phyloP scores from a whole-genome alignment of 1,140 invertebrate genomes.

The Penaeus vannamei region DNA sequence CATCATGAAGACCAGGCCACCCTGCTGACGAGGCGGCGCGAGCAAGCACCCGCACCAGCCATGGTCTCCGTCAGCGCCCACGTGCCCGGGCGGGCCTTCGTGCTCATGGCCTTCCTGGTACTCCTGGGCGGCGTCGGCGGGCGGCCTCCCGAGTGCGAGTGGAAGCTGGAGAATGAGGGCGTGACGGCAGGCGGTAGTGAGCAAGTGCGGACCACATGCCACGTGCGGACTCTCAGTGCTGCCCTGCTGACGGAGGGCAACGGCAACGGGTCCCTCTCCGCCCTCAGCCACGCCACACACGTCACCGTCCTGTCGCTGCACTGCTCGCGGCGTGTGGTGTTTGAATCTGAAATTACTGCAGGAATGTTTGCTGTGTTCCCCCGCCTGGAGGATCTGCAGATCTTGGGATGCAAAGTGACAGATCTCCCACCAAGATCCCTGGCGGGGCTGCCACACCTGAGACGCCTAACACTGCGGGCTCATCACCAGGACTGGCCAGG shows the following conservation, averaged over 20 bases:
- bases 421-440: conserved; percentile 84
- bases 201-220: conserved; percentile 57
- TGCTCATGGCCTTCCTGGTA: conserved; percentile 44
- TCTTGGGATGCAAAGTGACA: conserved; percentile 86
- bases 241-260: conserved; percentile 53
- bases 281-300: conserved; percentile 51
- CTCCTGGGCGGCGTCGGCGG: conserved; percentile 51
- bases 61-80: neutral
- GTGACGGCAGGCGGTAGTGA: conserved; percentile 60
- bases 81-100: neutral
- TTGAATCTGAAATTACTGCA: conserved; percentile 59
- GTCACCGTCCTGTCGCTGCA: conserved; percentile 63
- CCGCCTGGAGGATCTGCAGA: conserved; percentile 79
- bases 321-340: conserved; percentile 65
- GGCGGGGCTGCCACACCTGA: conserved; percentile 81
- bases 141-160: conserved; percentile 60
- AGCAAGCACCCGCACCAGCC: neutral
- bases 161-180: conserved; percentile 52
- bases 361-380: conserved; percentile 64
- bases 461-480: conserved; percentile 81
- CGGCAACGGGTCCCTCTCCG: conserved; percentile 55
- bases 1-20: neutral
- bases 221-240: conserved; percentile 58
- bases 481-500: conserved; percentile 76
- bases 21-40: neutral